These are phyloP conservation scores for Leptobrachium ailaonicum DNA, from an alignment of 2,113 vertebrate genomes.

Conservation along the genomic window DNA sequence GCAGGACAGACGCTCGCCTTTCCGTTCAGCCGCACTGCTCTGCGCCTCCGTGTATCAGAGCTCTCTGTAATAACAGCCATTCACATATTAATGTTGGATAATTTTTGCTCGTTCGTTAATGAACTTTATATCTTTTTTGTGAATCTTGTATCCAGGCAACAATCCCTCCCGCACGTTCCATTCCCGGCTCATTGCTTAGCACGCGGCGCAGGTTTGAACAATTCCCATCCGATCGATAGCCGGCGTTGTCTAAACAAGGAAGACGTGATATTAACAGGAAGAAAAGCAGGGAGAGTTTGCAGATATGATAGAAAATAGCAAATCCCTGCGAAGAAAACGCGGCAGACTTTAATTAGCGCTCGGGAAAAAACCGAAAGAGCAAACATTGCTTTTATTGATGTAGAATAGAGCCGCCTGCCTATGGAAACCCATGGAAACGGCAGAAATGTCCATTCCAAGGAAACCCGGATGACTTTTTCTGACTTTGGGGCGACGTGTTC, in stretches of 20 bases:
- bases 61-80: background rate
- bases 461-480: no score
- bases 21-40: no score
- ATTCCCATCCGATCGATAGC: slow-evolving; percentile 26
- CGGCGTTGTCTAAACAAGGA: slow-evolving; percentile 22
- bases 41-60: no score
- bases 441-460: no score
- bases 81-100: slow-evolving; percentile 17
- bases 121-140: slow-evolving; percentile 7
- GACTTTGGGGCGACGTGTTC: no score
- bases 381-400: slow-evolving; percentile 12
- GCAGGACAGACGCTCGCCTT: no score
- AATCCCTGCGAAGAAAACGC: background rate
- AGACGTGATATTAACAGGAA: slow-evolving; percentile 15
- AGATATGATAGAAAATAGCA: background rate
- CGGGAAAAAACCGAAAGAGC: background rate
- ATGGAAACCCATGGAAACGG: no score
- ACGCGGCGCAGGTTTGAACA: slow-evolving; percentile 12
- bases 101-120: background rate
- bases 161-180: background rate
- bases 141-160: slow-evolving; percentile 22
- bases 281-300: background rate
- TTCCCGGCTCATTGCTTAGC: slow-evolving; percentile 22
- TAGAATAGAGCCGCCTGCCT: no score
- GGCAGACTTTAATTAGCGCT: slow-evolving; percentile 11